Evolutionary conservation across 2,113 vertebrate species (phyloP), one percentile per base, ranked within the genome.

Genomic region (Periophthalmus modestus): DNA sequence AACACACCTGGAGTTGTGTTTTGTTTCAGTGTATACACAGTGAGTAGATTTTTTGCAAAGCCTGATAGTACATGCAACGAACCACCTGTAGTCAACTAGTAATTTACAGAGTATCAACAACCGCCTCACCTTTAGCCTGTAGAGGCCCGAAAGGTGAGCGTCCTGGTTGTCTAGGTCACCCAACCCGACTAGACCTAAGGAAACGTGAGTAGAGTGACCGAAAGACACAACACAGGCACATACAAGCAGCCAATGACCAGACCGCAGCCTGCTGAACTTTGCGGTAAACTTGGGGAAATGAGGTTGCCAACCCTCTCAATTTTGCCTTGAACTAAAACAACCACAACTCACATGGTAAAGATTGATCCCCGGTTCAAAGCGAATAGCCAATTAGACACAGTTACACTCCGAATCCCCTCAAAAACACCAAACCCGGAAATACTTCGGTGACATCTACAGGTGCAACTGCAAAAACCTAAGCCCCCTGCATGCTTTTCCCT

Each of bases 221-320:
- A 74, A 75, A 80, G 80, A 84, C 81, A 73, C 77, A 84, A 79
- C 69, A 18, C 85, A 80, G 84, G 70, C 69, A 66, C 75, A 68
- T 74, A 71, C 81, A 72, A 74, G 59, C 46, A 80, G 68, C 69
- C 68, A 24, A 73, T 80, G 87, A 91, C 89, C 91, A 87, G 87
- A 91, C 89, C 91, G 86, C 90, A 89, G 83, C 85, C 87, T 84
- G 79, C 89, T 91, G 90, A 91, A 91, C 87, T 76, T 77, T 89
- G 91, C 76, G 91, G 89, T 88, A 80, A 88, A 86, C 7, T 81
- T 85, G 87, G 87, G 90, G 89, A 90, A 91, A 91, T 88, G 87
- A 90, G 90, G 89, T 87, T 91, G 82, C 83, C 88, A 83, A 87
- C 86, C 81, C 76, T 82, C 82, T 85, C 77, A 85, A 87, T 88